Conservation (phyloP, 2,888 invertebrate species). For the Cotesia congregata region DNA sequence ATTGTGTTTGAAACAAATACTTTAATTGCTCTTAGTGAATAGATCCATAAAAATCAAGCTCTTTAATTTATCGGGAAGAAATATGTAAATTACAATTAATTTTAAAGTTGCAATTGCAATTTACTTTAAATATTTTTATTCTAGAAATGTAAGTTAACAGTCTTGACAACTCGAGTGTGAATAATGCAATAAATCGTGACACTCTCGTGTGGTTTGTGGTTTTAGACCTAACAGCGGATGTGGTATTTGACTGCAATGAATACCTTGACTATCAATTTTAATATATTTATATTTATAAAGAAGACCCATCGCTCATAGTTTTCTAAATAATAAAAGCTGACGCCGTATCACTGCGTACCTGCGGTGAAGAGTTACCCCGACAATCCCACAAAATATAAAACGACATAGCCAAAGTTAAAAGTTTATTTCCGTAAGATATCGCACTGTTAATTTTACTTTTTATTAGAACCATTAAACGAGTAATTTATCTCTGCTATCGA, state of each 20-base stretch:
- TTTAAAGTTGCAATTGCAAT: too few relatives aligned
- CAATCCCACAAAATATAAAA: neutral
- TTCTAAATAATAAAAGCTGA: neutral
- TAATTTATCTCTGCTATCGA: slow-evolving; percentile 16
- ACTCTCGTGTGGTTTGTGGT: slow-evolving; percentile 5
- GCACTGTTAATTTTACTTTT: neutral
- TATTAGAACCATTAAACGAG: neutral
- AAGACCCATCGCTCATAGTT: neutral
- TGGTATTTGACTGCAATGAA: neutral
- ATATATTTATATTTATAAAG: slow-evolving; percentile 11
- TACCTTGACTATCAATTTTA: neutral
- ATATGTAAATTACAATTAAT: too few relatives aligned
- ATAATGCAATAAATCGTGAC: slow-evolving; percentile 3
- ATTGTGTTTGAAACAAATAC: too few relatives aligned
- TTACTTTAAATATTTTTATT: neutral
- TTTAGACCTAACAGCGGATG: neutral
- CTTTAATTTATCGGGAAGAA: too few relatives aligned
- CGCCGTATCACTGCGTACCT: neutral
- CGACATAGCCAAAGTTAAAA: neutral
- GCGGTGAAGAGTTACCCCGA: neutral
- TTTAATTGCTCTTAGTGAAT: too few relatives aligned
- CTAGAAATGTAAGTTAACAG: neutral
- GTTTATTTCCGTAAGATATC: slow-evolving; percentile 11
- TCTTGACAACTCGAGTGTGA: neutral
- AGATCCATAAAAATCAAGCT: too few relatives aligned